Evolutionary conservation across 1,140 invertebrate genomes (phyloP).

Genomic region (Bradysia coprophila): DNA sequence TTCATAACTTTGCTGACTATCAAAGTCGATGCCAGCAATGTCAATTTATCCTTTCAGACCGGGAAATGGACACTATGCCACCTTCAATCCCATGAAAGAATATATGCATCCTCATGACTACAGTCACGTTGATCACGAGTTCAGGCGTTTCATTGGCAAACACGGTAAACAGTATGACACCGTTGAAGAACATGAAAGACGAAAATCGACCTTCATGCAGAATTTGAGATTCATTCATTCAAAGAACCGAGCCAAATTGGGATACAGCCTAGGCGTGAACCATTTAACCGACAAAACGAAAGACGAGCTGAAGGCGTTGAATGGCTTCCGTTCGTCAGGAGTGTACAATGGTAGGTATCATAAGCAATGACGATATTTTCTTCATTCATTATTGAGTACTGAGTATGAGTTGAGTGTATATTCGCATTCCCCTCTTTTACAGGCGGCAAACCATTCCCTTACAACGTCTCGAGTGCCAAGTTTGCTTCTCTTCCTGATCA

Average conservation of each 20-base stretch:
- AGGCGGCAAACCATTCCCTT: slow-evolving; percentile 57
- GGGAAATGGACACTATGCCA: slow-evolving; percentile 51
- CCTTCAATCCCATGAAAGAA: slow-evolving; percentile 87
- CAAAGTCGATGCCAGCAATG: slow-evolving; percentile 31
- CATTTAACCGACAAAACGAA: slow-evolving; percentile 72
- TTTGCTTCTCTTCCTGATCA: slow-evolving; percentile 36
- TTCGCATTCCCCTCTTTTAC: too few relatives aligned
- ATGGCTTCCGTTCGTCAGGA: slow-evolving; percentile 49
- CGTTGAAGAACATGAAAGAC: slow-evolving; percentile 42
- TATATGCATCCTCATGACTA: slow-evolving; percentile 55
- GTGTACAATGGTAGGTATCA: slow-evolving; percentile 34
- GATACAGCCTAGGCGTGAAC: slow-evolving; percentile 64
- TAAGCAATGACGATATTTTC: too few relatives aligned
- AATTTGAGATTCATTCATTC: slow-evolving; percentile 78
- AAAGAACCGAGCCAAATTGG: slow-evolving; percentile 55
- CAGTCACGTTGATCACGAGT: slow-evolving; percentile 55
- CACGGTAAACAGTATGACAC: slow-evolving; percentile 52
- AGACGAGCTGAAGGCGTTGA: slow-evolving; percentile 56
- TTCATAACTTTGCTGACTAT: background rate
- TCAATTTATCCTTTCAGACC: too few relatives aligned
- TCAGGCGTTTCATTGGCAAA: slow-evolving; percentile 52
- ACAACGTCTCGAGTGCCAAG: slow-evolving; percentile 22
- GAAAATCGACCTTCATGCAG: slow-evolving; percentile 71
- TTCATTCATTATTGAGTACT: too few relatives aligned
- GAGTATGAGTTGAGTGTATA: too few relatives aligned